Conservation (phyloP, 1,140 invertebrate species). For the Ceratina calcarata region DNA sequence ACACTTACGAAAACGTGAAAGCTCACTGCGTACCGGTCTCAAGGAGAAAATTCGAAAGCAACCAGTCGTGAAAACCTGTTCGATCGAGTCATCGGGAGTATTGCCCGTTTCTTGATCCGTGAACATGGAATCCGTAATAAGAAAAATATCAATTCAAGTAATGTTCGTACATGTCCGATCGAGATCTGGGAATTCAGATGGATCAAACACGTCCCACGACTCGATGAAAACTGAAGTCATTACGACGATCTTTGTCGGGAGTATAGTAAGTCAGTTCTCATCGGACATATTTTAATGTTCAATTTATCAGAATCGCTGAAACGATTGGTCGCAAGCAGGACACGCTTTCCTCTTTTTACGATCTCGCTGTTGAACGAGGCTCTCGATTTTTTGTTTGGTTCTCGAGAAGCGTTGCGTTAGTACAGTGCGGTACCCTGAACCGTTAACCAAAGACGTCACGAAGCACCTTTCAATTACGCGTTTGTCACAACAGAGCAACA, state of each 20-base stretch:
- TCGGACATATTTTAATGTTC: too few relatives aligned
- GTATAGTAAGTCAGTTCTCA: too few relatives aligned
- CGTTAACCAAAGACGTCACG: constrained; percentile 64
- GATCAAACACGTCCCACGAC: too few relatives aligned
- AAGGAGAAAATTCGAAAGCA: constrained; percentile 66
- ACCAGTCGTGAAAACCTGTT: constrained; percentile 60
- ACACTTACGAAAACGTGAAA: constrained; percentile 51
- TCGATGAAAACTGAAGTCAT: too few relatives aligned
- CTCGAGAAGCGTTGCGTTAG: constrained; percentile 35
- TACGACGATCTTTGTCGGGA: too few relatives aligned
- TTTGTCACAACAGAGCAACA: constrained; percentile 57
- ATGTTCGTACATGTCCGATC: background rate
- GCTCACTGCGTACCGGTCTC: constrained; percentile 40
- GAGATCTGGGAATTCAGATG: too few relatives aligned
- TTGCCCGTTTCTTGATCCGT: constrained; percentile 33
- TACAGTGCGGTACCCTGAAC: constrained; percentile 56
- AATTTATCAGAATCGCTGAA: too few relatives aligned
- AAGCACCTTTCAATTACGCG: constrained; percentile 54
- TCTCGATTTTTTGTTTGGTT: background rate
- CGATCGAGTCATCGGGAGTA: constrained; percentile 41
- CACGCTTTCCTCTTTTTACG: background rate
- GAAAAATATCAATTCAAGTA: constrained; percentile 8
- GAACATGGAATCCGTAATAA: constrained; percentile 24
- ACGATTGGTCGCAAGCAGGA: background rate
- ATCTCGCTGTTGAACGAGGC: background rate